phyloP scores from a whole-genome alignment of 2,888 invertebrate species.

The Lagria hirta region DNA sequence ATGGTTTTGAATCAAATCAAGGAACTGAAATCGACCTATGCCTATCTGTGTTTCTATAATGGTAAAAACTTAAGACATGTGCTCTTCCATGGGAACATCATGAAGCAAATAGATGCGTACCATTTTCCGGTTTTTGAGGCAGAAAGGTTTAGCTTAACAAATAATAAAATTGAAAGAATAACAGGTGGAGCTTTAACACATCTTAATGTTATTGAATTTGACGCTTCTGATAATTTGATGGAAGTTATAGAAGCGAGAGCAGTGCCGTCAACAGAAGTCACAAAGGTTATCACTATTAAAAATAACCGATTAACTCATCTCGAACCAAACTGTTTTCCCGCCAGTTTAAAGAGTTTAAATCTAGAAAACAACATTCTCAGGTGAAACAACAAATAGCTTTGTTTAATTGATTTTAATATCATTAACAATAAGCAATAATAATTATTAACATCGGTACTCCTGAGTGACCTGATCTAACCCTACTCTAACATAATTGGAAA shows the following conservation, averaged over 20 bases:
- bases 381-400: no score
- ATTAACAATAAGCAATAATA: no score
- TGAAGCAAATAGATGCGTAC: slow-evolving; percentile 4
- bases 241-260: slow-evolving; percentile 5
- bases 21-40: slow-evolving; percentile 1
- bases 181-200: slow-evolving; percentile 2
- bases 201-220: slow-evolving; percentile 4
- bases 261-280: slow-evolving; percentile 3
- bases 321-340: slow-evolving; percentile 4
- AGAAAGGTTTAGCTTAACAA: slow-evolving; percentile 11
- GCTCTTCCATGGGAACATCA: slow-evolving; percentile 5
- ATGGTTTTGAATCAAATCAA: slow-evolving; percentile 3
- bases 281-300: slow-evolving; percentile 5
- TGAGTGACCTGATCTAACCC: no score
- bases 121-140: slow-evolving; percentile 5
- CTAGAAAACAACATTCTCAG: slow-evolving; percentile 12
- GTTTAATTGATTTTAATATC: no score
- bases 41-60: background rate
- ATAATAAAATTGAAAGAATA: slow-evolving; percentile 13
- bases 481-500: no score
- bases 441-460: no score
- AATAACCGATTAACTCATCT: slow-evolving; percentile 12
- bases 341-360: slow-evolving; percentile 5
- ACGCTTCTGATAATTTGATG: slow-evolving; percentile 8
- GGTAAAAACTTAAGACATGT: slow-evolving; percentile 5